Evolutionary conservation across 2,888 invertebrate genomes (phyloP), one percentile per base, ranked within the genome.

Genomic region (Stenurella melanura): DNA sequence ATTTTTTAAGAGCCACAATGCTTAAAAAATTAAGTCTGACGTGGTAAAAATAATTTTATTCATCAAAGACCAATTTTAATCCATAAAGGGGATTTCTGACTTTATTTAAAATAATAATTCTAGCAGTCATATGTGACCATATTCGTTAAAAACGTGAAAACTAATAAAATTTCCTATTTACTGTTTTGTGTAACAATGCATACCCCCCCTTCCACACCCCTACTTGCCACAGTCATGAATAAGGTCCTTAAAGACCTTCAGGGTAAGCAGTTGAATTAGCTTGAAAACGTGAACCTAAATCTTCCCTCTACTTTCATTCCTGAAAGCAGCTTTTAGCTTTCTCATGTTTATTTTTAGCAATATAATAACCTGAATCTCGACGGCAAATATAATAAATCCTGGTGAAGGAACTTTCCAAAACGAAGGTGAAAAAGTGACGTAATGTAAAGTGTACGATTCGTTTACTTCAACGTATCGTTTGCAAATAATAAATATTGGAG

Each of bases 401-500:
- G 4, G 42, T 11, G 19, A 18, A 38, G 18, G 21, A 26, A 34
- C 9, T 7, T 34, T 34, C 30, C 30, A 34, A 63, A 21, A 42
- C 50, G 42, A 64, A 15, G 12, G 64, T 19, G 38, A 19, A 7
- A 42, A 38, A 17, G 9, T 18, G 34, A 34, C 18, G 34, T n/a
- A 26, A 5, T 30, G n/a, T 34, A 63, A 34, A 17, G 30, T 6
- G n/a, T 30, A 3, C 34, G 61, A 17, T 63, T 18, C 30, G 18
- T 63, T 63, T 2, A 4, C 12, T 63, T 17, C 34, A 17, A 64
- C 38, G 50, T 11, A 42, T 42, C 42, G 64, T 17, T 64, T n/a
- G 38, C 38, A 64, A 64, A 26, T 26, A 60, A 61, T 63, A 63
- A 42, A 64, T 50, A 64, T 42, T 42, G 64, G 64, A 19, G 21